phyloP scores from a whole-genome alignment of 1,140 invertebrate species.

The Doryteuthis pealeii region DNA sequence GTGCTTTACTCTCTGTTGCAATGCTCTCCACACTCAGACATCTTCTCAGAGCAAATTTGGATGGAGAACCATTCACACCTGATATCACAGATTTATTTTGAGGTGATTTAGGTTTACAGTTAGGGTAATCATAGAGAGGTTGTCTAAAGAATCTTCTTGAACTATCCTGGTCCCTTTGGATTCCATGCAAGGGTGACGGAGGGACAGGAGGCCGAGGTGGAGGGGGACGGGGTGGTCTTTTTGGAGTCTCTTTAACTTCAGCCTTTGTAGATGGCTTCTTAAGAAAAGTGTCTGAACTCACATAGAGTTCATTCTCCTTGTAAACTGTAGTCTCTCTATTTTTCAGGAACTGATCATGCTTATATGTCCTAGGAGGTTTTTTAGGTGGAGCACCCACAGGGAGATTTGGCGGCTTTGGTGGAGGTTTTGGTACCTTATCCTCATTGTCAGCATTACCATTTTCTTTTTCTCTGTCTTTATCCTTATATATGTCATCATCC shows the following conservation, averaged over 20 bases:
- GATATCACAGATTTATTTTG: constrained; percentile 4
- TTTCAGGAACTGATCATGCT: constrained; percentile 54
- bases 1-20: constrained; percentile 11
- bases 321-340: constrained; percentile 13
- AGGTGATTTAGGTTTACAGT: background rate
- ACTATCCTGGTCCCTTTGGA: background rate
- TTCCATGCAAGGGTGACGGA: background rate
- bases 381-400: constrained; percentile 59
- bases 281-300: background rate
- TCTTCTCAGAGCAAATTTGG: constrained; percentile 17
- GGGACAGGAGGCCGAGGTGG: constrained; percentile 20
- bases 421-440: background rate
- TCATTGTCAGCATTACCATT: background rate
- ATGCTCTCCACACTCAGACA: constrained; percentile 35
- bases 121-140: background rate
- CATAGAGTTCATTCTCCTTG: constrained; percentile 19
- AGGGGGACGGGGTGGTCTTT: constrained; percentile 27
- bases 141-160: too few relatives aligned
- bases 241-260: constrained; percentile 5
- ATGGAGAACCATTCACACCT: background rate
- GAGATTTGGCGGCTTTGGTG: background rate
- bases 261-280: constrained; percentile 1
- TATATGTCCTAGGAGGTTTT: constrained; percentile 73
- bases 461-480: background rate
- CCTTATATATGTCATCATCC: background rate